Base-by-base conservation (phyloP, 1,140 invertebrate genomes). In the Plutomurus gul region DNA sequence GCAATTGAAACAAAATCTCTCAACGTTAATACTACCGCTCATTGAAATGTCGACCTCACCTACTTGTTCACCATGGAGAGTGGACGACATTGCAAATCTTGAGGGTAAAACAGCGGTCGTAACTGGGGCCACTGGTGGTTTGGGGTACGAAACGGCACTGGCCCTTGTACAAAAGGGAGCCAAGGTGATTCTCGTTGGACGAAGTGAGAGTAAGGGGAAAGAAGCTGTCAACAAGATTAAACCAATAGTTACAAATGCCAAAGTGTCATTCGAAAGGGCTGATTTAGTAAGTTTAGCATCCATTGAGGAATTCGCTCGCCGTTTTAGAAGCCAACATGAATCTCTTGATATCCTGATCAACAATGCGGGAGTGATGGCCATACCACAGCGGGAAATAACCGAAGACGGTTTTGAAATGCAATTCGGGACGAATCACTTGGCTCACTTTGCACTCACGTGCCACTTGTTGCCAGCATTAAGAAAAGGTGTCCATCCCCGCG, bases 391-490 rank as follows among this genome's bases (percentile, higher is more conserved):
- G 7, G 37, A 43, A 30, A 73, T 75, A 30, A 88, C 87, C 7
- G 89, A 90, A 77, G 94, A 96, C 84, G 94, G 94, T 1, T 92
- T 93, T 84, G 96, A 97, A 85, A 89, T 89, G 72, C 92, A 95
- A 79, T 87, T 95, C 20, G 92, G 91, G 13, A 90, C 91, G 0
- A 95, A 95, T 85, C 91, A 95, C 86, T 86, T 95, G 65, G 93
- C 93, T 0, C 95, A 96, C 84, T 96, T 96, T 85, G 87, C 96
- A 30, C 87, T 97, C 0, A 96, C 95, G 0, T 88, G 91, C 74
- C 79, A 89, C 7, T 77, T 90, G 4, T 77, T 88, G n/a, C 86
- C 87, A 70, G 84, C 83, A 30, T 51, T 89, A 71, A 88, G 88
- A 78, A 82, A 80, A 39, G 84, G 85, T 5, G 81, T 82, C 3